Evolutionary conservation across 2,888 invertebrate species (phyloP), one percentile per base, ranked within the genome.

Genomic region (Euplexia lucipara): DNA sequence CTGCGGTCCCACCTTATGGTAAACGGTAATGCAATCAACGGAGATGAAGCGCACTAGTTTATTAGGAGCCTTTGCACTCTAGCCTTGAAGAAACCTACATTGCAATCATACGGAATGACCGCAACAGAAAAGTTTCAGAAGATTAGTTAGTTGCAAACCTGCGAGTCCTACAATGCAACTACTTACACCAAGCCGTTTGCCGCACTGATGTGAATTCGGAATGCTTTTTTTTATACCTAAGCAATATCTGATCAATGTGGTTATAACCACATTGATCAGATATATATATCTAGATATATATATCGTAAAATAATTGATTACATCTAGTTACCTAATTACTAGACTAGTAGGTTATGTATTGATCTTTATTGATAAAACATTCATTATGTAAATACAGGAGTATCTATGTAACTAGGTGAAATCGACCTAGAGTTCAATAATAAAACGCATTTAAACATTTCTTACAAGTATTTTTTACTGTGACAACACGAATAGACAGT

Each of bases 401-500:
- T 22, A 47, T n/a, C 20, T 37, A 49, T 35, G 16, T 37, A 37
- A 48, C 32, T 34, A 37, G 26, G 74, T 56, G 77, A 77, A 74
- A 74, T 71, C 77, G 57, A 60, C 77, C 64, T 58, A 71, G 52
- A 61, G 48, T 49, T 41, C 39, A 32, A 60, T 66, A 66, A 39
- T 65, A 42, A 39, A 62, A 42, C 26, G 39, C 22, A 59, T 42
- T 62, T 34, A 48, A 45, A 10, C 8, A 62, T 44, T 62, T 47
- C 16, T 76, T 49, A 49, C 16, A 3, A 44, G 22, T 54, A 9
- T 49, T 62, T 59, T 71, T 74, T 45, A 12, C 9, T 14, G 54
- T 20, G 52, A 16, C n/a, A n/a, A 8, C 20, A 10, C 14, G 4
- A 30, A 5, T 16, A 1, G 10, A 34, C 3, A 14, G 9, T 30